Evolutionary conservation across 2,888 invertebrate species (phyloP), one percentile per base, ranked within the genome.

Genomic region (Drosophila aldrichi): DNA sequence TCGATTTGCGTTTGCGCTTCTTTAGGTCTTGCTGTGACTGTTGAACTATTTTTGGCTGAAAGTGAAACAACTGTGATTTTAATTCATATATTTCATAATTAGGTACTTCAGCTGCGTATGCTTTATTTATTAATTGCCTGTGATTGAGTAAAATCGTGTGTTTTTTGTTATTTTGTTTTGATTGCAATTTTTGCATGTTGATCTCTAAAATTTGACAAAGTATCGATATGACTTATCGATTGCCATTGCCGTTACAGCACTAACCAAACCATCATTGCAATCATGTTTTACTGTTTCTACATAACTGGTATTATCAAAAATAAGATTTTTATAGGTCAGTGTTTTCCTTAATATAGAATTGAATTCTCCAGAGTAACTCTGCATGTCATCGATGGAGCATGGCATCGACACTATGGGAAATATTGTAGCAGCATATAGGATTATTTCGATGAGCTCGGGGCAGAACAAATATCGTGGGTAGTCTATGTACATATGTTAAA

Each of bases 101-200:
- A 6, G 22, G 9, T 1, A 61, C 52, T 48, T 34, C 54, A 6
- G 55, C 38, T 8, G 60, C 66, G 36, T 90, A 90, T 0, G 78
- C 62, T 9, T 82, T 59, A 64, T 89, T 81, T 20, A 92, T 88
- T 46, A 92, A 74, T 57, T 81, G 63, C 6, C 69, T 73, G 63
- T 92, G 92, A 51, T 92, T 75, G 14, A 92, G 64, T 34, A 83
- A 88, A 34, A 92, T 9, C 0, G 90, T 91, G 16, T 38, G 59
- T 5, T 32, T 64, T 51, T 58, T 43, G 3, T n/a, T 25, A 6
- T 46, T n/a, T 1, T 48, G 10, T 70, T 69, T 57, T 74, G 64
- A 59, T 34, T 48, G 59, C 25, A 91, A 54, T 60, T 74, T 79
- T 36, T 83, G 57, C 91, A 91, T 82, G 74, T 67, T 32, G 1